phyloP scores from a whole-genome alignment of 2,797 vertebrate genomes.

The Bovichtus variegatus region DNA sequence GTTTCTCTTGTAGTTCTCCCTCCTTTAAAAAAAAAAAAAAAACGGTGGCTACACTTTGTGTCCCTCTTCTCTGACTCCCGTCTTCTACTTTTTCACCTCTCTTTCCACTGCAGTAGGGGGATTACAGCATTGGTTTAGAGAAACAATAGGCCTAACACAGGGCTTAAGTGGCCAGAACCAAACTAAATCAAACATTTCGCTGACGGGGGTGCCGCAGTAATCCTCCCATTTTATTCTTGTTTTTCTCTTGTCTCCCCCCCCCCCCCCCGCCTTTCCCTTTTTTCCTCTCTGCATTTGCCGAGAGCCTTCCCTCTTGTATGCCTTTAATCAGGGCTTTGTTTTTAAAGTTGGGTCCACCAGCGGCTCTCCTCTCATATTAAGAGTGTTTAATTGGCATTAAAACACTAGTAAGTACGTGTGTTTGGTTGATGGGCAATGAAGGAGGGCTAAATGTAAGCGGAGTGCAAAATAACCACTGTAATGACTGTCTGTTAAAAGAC shows the following conservation, averaged over 20 bases:
- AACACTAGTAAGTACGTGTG: conserved; percentile 37
- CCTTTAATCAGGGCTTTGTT: conserved; percentile 57
- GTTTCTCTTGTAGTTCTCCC: not conserved
- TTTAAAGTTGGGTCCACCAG: conserved; percentile 43
- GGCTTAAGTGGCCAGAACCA: conserved; percentile 71
- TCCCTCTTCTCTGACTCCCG: conserved; percentile 21
- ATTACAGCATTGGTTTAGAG: conserved; percentile 62
- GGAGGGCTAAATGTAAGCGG: conserved; percentile 37
- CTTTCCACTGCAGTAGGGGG: conserved; percentile 34
- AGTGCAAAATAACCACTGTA: conserved; percentile 20
- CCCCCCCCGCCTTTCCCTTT: not conserved
- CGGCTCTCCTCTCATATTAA: conserved; percentile 23
- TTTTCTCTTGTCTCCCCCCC: conserved; percentile 34
- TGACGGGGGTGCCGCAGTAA: conserved; percentile 54
- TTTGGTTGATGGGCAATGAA: conserved; percentile 56
- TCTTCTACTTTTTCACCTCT: conserved; percentile 35
- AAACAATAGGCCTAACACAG: conserved; percentile 70
- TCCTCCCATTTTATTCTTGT: conserved; percentile 54
- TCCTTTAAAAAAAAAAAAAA: conserved; percentile 18
- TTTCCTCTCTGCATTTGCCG: conserved; percentile 31
- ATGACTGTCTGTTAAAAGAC: conserved; percentile 24
- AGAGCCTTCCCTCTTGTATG: conserved; percentile 40
- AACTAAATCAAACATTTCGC: conserved; percentile 73
- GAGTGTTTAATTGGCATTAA: conserved; percentile 63
- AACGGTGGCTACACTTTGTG: conserved; percentile 13